A percentile compares a stretch with the other conserved stretches of the same genome.
Conservation (phyloP, 2,888 invertebrate species). For the Acanthosepion esculentum region DNA sequence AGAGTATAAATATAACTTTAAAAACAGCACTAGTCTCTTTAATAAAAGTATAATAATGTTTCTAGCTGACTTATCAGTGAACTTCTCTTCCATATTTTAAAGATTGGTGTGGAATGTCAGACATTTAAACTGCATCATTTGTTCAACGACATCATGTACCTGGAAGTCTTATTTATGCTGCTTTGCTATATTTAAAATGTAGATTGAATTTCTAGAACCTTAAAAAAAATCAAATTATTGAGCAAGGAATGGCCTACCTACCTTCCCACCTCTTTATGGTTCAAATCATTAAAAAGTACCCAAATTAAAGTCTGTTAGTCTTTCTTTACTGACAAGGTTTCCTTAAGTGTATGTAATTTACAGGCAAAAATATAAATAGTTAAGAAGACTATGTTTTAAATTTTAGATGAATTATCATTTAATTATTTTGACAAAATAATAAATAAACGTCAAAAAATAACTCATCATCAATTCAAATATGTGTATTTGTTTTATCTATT, state of each 20-base stretch:
- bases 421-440: background rate
- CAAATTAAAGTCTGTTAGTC: background rate
- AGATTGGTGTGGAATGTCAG: background rate
- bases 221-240: background rate
- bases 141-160: too few species aligned
- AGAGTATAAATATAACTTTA: background rate
- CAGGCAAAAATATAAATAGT: background rate
- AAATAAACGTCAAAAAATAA: too few species aligned
- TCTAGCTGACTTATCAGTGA: background rate
- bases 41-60: background rate
- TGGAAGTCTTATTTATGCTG: background rate
- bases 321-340: background rate
- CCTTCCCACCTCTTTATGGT: background rate
- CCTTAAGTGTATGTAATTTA: background rate
- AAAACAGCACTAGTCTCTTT: background rate
- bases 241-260: background rate
- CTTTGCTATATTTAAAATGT: background rate
- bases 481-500: background rate
- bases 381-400: background rate
- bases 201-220: background rate
- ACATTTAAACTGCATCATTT: background rate
- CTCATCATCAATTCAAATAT: too few species aligned
- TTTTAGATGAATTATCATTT: background rate
- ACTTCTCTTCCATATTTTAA: background rate
- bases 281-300: background rate